Conservation (phyloP, 2,888 invertebrate genomes). For the Sinhomidia bicolor region DNA sequence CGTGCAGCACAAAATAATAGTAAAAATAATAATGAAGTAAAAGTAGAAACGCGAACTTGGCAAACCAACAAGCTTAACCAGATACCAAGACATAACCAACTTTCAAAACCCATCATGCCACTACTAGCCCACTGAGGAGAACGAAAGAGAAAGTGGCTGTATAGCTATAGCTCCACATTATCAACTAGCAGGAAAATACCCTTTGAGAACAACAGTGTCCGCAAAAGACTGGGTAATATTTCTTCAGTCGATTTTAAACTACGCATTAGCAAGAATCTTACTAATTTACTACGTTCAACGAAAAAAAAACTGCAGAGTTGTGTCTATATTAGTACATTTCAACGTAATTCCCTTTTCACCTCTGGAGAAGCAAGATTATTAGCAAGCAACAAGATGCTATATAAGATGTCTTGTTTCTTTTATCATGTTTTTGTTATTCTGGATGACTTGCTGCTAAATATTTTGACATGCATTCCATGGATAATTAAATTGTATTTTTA, state of each 20-base stretch:
- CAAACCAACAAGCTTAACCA: not conserved
- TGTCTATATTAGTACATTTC: too few species aligned
- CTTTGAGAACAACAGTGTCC: not conserved
- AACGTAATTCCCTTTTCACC: too few species aligned
- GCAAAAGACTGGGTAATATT: not conserved
- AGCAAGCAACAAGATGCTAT: too few species aligned
- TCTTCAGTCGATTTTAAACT: not conserved
- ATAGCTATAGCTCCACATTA: not conserved
- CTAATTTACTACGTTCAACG: too few species aligned
- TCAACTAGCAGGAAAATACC: not conserved
- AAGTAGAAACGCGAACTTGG: not conserved
- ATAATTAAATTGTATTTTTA: not conserved
- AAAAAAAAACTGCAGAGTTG: too few species aligned
- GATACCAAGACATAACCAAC: not conserved
- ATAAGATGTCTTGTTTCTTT: too few species aligned
- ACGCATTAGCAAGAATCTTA: too few species aligned
- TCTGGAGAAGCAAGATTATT: too few species aligned
- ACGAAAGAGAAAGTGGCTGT: not conserved
- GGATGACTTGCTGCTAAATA: too few species aligned
- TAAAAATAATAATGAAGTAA: not conserved
- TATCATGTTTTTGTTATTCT: too few species aligned
- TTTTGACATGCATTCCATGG: too few species aligned
- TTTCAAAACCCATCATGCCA: not conserved
- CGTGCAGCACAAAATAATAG: not conserved
- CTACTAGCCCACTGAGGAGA: slow-evolving; percentile 1